Percentiles rank a stretch among this genome's conserved stretches.
These are phyloP conservation scores for Neolamprologus toae DNA, from an alignment of 2,113 vertebrate species.

Conservation along the genomic window DNA sequence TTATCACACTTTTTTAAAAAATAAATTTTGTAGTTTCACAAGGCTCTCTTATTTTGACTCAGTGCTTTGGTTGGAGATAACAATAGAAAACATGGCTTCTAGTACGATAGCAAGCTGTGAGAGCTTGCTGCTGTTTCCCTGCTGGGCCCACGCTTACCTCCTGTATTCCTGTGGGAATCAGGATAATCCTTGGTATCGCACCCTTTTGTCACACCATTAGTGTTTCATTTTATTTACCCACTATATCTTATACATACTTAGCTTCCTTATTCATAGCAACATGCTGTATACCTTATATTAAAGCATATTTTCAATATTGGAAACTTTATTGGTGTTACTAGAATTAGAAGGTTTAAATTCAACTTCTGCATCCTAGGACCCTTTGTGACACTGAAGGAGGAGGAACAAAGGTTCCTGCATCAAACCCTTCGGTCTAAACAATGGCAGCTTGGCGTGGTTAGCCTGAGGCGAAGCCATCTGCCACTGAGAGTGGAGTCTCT, in stretches of 20 bases:
- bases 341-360: background rate
- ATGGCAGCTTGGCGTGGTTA: slow-evolving; percentile 65
- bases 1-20: background rate
- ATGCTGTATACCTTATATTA: background rate
- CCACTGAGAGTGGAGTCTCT: slow-evolving; percentile 57
- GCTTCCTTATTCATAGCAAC: background rate
- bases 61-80: background rate
- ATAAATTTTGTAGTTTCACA: background rate
- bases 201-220: background rate
- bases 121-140: background rate
- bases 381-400: slow-evolving; percentile 18
- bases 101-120: background rate
- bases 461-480: slow-evolving; percentile 72
- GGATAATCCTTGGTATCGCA: slow-evolving; percentile 23
- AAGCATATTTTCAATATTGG: background rate
- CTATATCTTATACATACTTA: background rate
- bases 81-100: background rate
- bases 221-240: background rate
- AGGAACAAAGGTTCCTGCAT: slow-evolving; percentile 44
- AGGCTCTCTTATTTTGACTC: background rate
- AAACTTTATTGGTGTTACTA: background rate
- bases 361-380: slow-evolving; percentile 10
- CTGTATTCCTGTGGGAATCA: slow-evolving; percentile 45
- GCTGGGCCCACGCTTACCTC: background rate
- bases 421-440: slow-evolving; percentile 51